These are phyloP conservation scores for Gnathonemus echidnorhynchus DNA, from an alignment of 2,113 vertebrate genomes.

Conservation along the genomic window DNA sequence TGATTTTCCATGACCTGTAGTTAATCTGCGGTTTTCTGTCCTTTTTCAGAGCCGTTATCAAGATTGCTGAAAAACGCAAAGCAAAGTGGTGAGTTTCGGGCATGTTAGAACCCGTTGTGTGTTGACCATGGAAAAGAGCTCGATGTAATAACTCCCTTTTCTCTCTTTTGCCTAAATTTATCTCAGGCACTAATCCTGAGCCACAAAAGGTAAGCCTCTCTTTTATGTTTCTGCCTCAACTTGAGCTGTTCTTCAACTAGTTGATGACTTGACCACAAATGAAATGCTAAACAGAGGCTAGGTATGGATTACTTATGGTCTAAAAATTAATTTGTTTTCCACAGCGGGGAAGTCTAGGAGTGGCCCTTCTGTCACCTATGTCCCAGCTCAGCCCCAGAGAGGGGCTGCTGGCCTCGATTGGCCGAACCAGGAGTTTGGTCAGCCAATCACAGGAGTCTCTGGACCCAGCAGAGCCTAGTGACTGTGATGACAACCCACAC, in stretches of 20 bases:
- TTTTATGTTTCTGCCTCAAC: background rate
- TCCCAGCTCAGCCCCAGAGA: constrained; percentile 56
- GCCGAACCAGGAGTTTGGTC: constrained; percentile 63
- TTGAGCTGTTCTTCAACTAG: background rate
- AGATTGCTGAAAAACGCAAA: constrained; percentile 83
- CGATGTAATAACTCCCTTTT: background rate
- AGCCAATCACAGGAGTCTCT: constrained; percentile 65
- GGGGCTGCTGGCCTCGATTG: constrained; percentile 56
- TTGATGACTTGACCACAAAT: background rate
- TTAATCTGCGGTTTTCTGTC: background rate
- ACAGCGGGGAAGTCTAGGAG: constrained; percentile 64
- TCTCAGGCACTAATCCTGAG: constrained; percentile 67
- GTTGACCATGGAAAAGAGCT: background rate
- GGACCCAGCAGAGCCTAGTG: constrained; percentile 61
- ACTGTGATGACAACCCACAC: constrained; percentile 55
- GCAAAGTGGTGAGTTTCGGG: constrained; percentile 65
- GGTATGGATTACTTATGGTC: background rate
- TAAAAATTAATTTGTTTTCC: background rate
- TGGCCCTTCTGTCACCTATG: constrained; percentile 61
- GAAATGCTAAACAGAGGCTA: background rate
- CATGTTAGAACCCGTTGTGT: background rate
- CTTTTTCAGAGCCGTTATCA: constrained; percentile 78
- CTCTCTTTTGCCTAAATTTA: background rate
- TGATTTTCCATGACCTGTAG: constrained; percentile 2
- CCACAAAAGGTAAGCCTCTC: constrained; percentile 74